These are phyloP conservation scores for Spongilla lacustris DNA, from an alignment of 37 sponge, comb jelly and placozoan species.

Conservation along the genomic window DNA sequence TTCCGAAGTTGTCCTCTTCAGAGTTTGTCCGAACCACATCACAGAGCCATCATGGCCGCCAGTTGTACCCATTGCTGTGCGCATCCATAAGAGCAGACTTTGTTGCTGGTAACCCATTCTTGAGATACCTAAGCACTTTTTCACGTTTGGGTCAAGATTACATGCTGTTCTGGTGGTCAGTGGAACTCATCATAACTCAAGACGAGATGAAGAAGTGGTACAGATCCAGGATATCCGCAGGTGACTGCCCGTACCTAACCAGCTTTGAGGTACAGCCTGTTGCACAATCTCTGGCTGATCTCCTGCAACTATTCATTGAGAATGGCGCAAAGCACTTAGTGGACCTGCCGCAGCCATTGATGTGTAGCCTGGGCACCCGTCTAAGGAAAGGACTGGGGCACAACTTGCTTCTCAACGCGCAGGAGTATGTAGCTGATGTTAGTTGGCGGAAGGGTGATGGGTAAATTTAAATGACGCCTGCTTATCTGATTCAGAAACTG, in stretches of 20 bases:
- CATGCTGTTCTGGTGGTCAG: constrained; percentile 71
- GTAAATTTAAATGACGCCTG: too few species aligned
- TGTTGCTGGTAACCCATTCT: constrained; percentile 52
- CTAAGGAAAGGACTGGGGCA: constrained; percentile 75
- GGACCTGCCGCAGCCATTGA: constrained; percentile 18
- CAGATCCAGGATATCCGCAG: neutral
- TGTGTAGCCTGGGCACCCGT: constrained; percentile 13
- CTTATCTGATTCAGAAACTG: constrained; percentile 51
- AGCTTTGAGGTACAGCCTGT: constrained; percentile 17
- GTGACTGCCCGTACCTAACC: constrained; percentile 18
- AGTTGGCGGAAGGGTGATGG: neutral
- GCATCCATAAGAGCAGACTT: constrained; percentile 63
- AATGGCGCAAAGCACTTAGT: constrained; percentile 17
- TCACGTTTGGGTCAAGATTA: neutral
- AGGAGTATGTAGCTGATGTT: constrained; percentile 52
- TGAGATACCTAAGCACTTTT: constrained; percentile 21
- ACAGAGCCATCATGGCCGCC: neutral
- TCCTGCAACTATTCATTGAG: constrained; percentile 47
- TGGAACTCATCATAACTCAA: constrained; percentile 52
- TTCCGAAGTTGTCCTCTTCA: constrained; percentile 1
- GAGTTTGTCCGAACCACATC: neutral
- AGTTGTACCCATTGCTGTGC: constrained; percentile 32
- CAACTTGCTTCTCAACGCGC: constrained; percentile 44
- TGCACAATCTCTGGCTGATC: constrained; percentile 31
- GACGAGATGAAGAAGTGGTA: constrained; percentile 66